Percentiles rank a stretch among this genome's conserved stretches.
Conservation (phyloP, 2,888 invertebrate genomes). For the Tyria jacobaeae region DNA sequence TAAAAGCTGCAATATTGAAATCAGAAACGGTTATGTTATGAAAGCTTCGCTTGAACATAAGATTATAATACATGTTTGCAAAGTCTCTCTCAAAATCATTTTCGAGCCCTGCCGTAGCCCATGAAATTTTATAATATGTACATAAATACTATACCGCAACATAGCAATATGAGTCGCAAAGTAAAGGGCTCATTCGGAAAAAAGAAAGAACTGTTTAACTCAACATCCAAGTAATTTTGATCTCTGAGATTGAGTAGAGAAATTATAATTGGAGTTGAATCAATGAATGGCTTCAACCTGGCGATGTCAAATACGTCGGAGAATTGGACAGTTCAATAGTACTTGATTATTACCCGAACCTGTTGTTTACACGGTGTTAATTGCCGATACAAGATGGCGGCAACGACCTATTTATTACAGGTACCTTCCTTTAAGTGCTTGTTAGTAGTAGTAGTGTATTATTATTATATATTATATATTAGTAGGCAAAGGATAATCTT, state of each 20-base stretch:
- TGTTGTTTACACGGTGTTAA: background rate
- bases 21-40: no score
- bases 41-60: no score
- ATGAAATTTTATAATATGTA: background rate
- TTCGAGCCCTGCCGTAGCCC: background rate
- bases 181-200: conserved; percentile 2
- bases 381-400: background rate
- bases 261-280: background rate
- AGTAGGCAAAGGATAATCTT: no score
- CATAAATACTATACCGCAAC: background rate
- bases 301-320: background rate
- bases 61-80: background rate
- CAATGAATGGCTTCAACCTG: background rate
- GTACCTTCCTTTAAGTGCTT: no score
- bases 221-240: conserved; percentile 3
- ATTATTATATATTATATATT: no score
- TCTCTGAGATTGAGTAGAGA: conserved; percentile 4
- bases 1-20: no score
- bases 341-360: background rate
- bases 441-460: no score
- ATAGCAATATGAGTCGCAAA: background rate
- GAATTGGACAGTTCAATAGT: conserved; percentile 4
- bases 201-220: conserved; percentile 3
- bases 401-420: background rate
- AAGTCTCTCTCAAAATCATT: background rate